Evolutionary conservation across 2,797 vertebrate genomes (phyloP).

Genomic region (Scomberomorus guttatus): DNA sequence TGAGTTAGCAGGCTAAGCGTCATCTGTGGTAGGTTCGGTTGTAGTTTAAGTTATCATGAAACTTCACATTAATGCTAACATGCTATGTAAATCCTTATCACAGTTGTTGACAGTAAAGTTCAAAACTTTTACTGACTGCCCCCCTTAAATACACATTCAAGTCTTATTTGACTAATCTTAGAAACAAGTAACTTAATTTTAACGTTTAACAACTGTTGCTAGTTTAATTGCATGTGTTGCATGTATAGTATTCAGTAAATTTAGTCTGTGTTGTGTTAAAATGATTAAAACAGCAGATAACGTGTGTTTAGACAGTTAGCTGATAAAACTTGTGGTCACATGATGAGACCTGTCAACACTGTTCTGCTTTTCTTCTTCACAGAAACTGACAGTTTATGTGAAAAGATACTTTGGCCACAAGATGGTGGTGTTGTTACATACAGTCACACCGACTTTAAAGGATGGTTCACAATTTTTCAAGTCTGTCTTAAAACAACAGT

Average conservation of each 20-base stretch:
- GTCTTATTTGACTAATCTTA: not conserved
- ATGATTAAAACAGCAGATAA: no score
- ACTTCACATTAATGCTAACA: not conserved
- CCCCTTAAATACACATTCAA: not conserved
- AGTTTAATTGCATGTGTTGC: not conserved
- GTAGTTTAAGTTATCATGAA: not conserved
- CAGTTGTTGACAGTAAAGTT: not conserved
- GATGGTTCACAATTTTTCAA: no score
- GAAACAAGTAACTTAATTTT: not conserved
- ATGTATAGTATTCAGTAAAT: not conserved
- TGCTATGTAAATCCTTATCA: not conserved
- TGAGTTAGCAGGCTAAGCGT: rapidly evolving
- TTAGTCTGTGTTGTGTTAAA: rapidly evolving
- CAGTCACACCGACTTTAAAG: no score
- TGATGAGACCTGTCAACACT: not conserved
- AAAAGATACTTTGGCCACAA: not conserved
- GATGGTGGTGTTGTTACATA: not conserved
- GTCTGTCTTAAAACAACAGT: no score
- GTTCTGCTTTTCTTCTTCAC: not conserved
- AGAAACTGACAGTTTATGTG: not conserved
- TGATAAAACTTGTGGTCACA: conserved; percentile 20
- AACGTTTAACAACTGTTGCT: rapidly evolving
- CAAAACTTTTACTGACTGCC: not conserved
- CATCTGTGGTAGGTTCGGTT: not conserved
- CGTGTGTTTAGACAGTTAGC: no score